Conservation (phyloP, 2,113 vertebrate species). For the Zosterops pallidus region DNA sequence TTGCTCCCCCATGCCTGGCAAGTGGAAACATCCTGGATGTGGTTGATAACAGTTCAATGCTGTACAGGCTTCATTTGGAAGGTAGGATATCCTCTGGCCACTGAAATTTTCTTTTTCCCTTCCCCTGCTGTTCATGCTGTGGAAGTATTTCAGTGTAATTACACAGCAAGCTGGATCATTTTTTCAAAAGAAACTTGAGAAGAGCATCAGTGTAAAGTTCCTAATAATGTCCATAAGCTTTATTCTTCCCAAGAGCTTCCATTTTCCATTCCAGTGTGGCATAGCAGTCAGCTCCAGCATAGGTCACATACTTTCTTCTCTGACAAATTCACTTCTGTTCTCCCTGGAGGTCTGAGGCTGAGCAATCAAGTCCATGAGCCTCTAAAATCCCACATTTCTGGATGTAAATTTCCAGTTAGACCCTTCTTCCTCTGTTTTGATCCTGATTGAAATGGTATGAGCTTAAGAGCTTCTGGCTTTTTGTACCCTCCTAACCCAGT, state of each 20-base stretch:
- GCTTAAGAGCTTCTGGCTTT: not conserved
- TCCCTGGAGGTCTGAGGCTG: not conserved
- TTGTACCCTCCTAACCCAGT: not conserved
- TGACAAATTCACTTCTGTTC: not conserved
- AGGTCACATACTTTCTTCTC: not conserved
- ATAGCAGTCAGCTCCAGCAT: not conserved
- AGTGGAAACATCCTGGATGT: slow-evolving; percentile 84
- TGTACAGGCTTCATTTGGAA: slow-evolving; percentile 91
- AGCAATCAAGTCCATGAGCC: not conserved
- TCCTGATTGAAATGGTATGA: not conserved
- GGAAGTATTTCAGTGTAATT: not conserved
- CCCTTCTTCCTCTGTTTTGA: not conserved
- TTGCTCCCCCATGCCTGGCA: slow-evolving; percentile 70
- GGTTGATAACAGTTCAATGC: slow-evolving; percentile 86
- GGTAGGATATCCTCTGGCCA: slow-evolving; percentile 69
- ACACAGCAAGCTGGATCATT: not conserved
- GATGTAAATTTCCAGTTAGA: not conserved
- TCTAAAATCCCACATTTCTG: not conserved
- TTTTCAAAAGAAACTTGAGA: not conserved
- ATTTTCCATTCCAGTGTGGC: not conserved
- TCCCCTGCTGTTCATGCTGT: not conserved
- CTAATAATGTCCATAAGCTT: not conserved
- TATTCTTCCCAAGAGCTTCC: not conserved
- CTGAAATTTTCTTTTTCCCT: not conserved
- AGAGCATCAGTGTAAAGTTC: not conserved